Conservation (phyloP, 2,888 invertebrate genomes). For the Hydrotaea diabolus region DNA sequence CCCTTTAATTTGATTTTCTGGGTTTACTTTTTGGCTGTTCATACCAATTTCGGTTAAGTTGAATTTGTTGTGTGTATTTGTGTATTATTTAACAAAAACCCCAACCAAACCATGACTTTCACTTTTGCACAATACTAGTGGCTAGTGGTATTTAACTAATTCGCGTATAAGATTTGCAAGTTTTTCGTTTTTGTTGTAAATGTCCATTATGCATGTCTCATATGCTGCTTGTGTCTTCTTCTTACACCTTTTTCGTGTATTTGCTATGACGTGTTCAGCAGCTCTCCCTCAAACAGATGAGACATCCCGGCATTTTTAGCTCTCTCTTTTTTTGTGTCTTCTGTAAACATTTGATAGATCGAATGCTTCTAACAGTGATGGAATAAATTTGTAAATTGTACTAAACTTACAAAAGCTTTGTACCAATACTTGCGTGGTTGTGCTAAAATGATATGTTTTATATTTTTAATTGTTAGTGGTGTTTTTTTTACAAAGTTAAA, state of each 20-base stretch:
- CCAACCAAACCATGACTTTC: conserved; percentile 31
- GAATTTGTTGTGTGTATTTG: not conserved
- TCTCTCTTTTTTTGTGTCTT: too few relatives aligned
- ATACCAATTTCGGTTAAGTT: not conserved
- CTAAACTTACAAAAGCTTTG: too few relatives aligned
- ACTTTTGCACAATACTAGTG: not conserved
- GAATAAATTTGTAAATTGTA: too few relatives aligned
- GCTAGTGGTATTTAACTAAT: not conserved
- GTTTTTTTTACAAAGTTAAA: too few relatives aligned
- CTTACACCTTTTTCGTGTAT: not conserved
- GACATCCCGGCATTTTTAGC: too few relatives aligned
- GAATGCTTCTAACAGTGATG: too few relatives aligned
- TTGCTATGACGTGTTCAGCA: not conserved
- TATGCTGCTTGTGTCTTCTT: not conserved
- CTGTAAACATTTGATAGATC: too few relatives aligned
- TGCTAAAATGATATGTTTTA: too few relatives aligned
- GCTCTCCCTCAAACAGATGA: not conserved
- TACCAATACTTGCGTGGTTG: too few relatives aligned
- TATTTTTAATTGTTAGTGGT: too few relatives aligned
- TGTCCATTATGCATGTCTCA: too few relatives aligned
- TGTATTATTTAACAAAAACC: not conserved
- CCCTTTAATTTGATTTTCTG: not conserved
- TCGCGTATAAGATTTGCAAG: not conserved
- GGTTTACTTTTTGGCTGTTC: not conserved
- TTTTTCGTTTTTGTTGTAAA: not conserved